Percentiles rank a stretch among this genome's conserved stretches.
These are phyloP conservation scores for Schizothorax lantsangensis DNA, from an alignment of 2,797 vertebrate genomes.

Conservation along the genomic window DNA sequence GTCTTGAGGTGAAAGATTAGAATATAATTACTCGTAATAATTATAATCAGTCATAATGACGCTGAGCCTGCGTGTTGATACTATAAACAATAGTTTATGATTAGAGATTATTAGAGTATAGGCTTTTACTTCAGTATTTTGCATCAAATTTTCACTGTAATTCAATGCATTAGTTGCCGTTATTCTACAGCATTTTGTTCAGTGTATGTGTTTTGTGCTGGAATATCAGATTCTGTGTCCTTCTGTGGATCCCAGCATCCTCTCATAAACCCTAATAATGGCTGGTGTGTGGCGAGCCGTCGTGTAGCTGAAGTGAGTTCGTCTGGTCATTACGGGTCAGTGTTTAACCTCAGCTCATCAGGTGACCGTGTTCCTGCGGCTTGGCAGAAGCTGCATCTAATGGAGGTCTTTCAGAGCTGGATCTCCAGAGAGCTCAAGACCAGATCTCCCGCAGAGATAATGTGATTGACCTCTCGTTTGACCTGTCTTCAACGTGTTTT, in stretches of 20 bases:
- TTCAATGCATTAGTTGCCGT: too few relatives aligned
- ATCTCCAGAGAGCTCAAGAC: neutral
- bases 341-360: slow-evolving; percentile 47
- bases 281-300: neutral
- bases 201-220: neutral
- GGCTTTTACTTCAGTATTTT: neutral
- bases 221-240: neutral
- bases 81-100: neutral
- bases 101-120: neutral
- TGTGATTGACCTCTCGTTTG: slow-evolving; percentile 61
- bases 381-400: slow-evolving; percentile 66
- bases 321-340: neutral
- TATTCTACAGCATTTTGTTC: neutral
- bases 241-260: neutral
- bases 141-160: neutral
- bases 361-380: slow-evolving; percentile 57
- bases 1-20: neutral
- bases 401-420: slow-evolving; percentile 66
- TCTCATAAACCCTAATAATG: neutral
- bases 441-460: slow-evolving; percentile 61
- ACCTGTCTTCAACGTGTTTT: slow-evolving; percentile 65
- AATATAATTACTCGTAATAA: neutral
- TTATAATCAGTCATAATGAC: neutral
- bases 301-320: neutral
- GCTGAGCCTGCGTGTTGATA: neutral